Percentiles rank a stretch among this genome's conserved stretches.
Conservation (phyloP, 1,140 invertebrate genomes). For the Zaprionus davidi region DNA sequence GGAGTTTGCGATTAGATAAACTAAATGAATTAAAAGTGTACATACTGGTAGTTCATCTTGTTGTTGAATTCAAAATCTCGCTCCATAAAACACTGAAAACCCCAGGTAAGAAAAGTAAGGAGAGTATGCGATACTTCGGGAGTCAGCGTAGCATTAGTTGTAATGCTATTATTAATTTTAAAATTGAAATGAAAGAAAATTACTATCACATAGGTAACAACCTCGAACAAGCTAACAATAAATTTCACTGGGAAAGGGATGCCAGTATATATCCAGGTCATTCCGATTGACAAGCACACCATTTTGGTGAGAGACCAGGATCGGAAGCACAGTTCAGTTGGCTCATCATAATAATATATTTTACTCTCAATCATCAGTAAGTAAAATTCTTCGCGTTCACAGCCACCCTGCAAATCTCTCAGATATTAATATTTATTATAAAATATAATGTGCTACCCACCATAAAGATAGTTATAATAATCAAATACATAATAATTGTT, state of each 20-base stretch:
- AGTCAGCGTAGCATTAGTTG: slow-evolving; percentile 87
- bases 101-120: slow-evolving; percentile 88
- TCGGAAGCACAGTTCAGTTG: slow-evolving; percentile 84
- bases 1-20: background rate
- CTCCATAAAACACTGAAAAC: slow-evolving; percentile 91
- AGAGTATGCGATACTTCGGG: slow-evolving; percentile 89
- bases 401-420: slow-evolving; percentile 12
- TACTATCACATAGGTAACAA: slow-evolving; percentile 88
- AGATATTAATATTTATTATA: background rate
- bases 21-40: background rate
- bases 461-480: slow-evolving; percentile 87
- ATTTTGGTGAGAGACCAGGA: slow-evolving; percentile 92
- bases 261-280: slow-evolving; percentile 92
- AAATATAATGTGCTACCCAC: slow-evolving; percentile 73
- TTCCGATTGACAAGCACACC: slow-evolving; percentile 90
- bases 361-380: slow-evolving; percentile 50
- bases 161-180: slow-evolving; percentile 86
- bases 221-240: slow-evolving; percentile 87
- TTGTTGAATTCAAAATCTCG: slow-evolving; percentile 94
- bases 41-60: slow-evolving; percentile 88
- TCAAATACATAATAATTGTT: slow-evolving; percentile 85
- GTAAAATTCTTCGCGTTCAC: slow-evolving; percentile 14
- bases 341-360: slow-evolving; percentile 48
- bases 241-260: slow-evolving; percentile 93
- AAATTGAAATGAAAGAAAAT: slow-evolving; percentile 86